A percentile compares a stretch with the other conserved stretches of the same genome.
Evolutionary conservation across 2,797 vertebrate species (phyloP).

Genomic region (Emys orbicularis): DNA sequence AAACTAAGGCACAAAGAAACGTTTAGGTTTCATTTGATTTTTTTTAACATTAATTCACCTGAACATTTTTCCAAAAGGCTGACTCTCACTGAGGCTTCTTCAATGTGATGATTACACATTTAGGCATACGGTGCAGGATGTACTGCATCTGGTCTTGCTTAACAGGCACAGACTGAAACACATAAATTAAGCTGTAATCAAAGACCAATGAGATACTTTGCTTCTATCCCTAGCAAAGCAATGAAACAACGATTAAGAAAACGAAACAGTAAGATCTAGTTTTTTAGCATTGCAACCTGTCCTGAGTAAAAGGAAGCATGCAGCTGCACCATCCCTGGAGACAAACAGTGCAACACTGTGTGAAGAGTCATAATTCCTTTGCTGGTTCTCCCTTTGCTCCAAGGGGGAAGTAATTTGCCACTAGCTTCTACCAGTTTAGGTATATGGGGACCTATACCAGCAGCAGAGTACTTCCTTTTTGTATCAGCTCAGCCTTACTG

Average conservation of each 20-base stretch:
- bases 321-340: not conserved
- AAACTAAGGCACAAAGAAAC: not conserved
- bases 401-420: not conserved
- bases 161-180: not conserved
- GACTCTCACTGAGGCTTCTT: not conserved
- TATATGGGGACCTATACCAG: not conserved
- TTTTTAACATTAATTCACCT: not conserved
- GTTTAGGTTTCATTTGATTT: not conserved
- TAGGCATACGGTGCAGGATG: not conserved
- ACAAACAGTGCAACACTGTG: not conserved
- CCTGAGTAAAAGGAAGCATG: not conserved
- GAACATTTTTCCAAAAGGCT: not conserved
- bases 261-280: not conserved
- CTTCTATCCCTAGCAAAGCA: not conserved
- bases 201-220: not conserved
- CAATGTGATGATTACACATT: not conserved
- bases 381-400: not conserved
- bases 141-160: not conserved
- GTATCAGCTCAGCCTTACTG: no score
- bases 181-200: not conserved
- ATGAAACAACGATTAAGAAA: not conserved
- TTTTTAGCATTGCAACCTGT: not conserved
- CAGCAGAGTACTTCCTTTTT: not conserved
- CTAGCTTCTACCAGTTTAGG: not conserved
- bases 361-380: not conserved